phyloP scores from a whole-genome alignment of 2,888 invertebrate genomes.

The Phengaris alcon region DNA sequence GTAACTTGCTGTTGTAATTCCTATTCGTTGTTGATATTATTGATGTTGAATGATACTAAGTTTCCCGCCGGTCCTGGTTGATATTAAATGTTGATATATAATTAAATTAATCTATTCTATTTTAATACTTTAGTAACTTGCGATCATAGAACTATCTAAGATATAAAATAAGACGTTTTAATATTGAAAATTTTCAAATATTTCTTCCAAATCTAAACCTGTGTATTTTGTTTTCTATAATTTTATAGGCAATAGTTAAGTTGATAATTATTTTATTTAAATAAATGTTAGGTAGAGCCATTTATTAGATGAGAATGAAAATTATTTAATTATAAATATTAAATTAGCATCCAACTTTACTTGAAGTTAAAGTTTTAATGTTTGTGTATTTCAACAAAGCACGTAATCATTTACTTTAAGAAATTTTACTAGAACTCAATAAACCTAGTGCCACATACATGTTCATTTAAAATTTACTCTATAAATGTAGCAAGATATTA shows the following conservation, averaged over 20 bases:
- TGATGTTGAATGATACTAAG: conserved; percentile 10
- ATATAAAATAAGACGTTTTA: background rate
- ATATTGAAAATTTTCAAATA: background rate
- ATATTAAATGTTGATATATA: conserved; percentile 23
- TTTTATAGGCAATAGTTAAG: background rate
- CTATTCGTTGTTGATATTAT: conserved; percentile 5
- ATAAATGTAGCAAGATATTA: background rate
- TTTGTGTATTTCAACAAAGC: background rate
- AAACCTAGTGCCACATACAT: background rate
- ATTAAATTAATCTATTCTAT: background rate
- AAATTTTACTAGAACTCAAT: background rate
- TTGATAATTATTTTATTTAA: background rate
- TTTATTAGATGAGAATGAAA: background rate
- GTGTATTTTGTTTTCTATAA: background rate
- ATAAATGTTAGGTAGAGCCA: background rate
- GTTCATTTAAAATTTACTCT: background rate
- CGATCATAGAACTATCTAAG: background rate
- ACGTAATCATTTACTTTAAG: no score
- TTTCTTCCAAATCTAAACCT: background rate
- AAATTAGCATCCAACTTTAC: background rate
- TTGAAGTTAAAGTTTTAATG: background rate
- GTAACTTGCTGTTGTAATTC: background rate
- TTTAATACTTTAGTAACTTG: background rate
- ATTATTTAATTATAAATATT: background rate
- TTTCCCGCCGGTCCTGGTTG: conserved; percentile 14